Percentiles rank a stretch among this genome's conserved stretches.
phyloP scores from a whole-genome alignment of 2,888 invertebrate genomes.

The Oligia latruncula region DNA sequence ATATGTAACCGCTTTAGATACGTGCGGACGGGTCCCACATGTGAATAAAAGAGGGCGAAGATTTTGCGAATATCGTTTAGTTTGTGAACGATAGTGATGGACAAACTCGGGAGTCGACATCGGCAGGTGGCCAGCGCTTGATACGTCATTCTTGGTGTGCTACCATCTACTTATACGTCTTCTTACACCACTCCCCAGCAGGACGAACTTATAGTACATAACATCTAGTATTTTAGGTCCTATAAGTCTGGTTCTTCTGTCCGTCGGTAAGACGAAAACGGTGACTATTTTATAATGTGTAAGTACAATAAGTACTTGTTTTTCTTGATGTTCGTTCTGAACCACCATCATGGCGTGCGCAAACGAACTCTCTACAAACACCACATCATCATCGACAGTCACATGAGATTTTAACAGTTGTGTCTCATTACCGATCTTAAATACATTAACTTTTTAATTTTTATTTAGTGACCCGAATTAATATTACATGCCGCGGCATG shows the following conservation, averaged over 20 bases:
- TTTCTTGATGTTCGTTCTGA: neutral
- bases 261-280: neutral
- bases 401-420: constrained; percentile 35
- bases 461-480: constrained; percentile 54
- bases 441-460: constrained; percentile 56
- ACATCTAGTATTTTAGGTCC: neutral
- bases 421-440: constrained; percentile 36
- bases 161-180: neutral
- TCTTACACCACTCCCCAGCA: no score
- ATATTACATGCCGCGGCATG: constrained; percentile 50
- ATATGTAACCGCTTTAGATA: constrained; percentile 49
- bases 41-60: neutral
- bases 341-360: neutral
- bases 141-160: neutral
- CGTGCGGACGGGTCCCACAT: neutral
- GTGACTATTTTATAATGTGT: neutral
- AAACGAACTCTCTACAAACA: constrained; percentile 44
- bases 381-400: constrained; percentile 30
- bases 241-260: neutral
- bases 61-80: constrained; percentile 29
- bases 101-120: constrained; percentile 10
- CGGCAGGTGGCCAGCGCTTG: neutral
- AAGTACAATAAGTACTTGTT: neutral
- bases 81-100: constrained; percentile 56
- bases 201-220: neutral